These are phyloP conservation scores for Ophioderma brevispina DNA, from an alignment of 35 echinoderm and acorn worm genomes.

Conservation along the genomic window DNA sequence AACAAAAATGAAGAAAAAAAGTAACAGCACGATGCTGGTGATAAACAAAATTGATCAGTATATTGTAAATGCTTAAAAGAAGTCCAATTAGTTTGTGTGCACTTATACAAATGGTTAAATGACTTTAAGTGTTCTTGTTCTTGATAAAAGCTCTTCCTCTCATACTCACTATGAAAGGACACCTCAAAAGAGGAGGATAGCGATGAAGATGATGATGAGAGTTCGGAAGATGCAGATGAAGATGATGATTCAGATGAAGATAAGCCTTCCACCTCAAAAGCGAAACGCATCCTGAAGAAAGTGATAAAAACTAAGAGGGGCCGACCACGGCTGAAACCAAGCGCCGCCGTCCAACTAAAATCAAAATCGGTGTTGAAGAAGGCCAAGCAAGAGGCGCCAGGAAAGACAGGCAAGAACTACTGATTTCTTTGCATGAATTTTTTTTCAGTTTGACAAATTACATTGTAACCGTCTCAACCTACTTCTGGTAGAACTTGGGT, in stretches of 20 bases:
- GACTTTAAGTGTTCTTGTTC: too few species aligned
- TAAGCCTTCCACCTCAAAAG: conserved; percentile 9
- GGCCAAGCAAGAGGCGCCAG: neutral
- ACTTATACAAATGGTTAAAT: too few species aligned
- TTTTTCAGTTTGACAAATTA: too few species aligned
- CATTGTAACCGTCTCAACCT: too few species aligned
- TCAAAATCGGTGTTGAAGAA: conserved; percentile 5
- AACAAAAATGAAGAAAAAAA: too few species aligned
- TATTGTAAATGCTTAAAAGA: too few species aligned
- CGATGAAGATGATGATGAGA: conserved; percentile 25
- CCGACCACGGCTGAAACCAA: neutral
- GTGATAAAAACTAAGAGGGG: neutral
- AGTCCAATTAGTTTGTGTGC: too few species aligned
- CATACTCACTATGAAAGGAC: conserved; percentile 10
- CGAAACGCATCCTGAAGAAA: neutral
- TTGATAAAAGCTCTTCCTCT: neutral
- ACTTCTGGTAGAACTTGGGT: too few species aligned
- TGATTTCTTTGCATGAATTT: too few species aligned
- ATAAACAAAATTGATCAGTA: too few species aligned
- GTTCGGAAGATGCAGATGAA: conserved; percentile 23
- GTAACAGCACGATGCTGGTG: too few species aligned
- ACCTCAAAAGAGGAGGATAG: neutral
- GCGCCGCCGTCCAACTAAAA: conserved; percentile 2
- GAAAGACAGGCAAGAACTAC: neutral
- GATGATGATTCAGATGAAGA: conserved; percentile 7